phyloP scores from a whole-genome alignment of 2,113 vertebrate genomes.

The Megaceryle maxima region DNA sequence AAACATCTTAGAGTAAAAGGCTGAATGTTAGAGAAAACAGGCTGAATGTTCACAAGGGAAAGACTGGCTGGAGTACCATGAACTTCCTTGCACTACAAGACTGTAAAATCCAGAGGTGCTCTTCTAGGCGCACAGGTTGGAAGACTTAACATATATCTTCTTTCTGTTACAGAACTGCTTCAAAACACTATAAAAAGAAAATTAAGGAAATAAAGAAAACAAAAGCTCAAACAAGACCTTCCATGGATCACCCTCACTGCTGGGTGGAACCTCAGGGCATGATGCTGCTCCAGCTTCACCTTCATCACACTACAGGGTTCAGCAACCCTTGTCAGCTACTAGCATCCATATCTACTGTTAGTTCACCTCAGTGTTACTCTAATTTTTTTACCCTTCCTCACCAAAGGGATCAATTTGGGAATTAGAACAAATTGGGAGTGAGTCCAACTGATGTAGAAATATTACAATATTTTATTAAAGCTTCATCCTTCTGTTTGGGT shows the following conservation, averaged over 20 bases:
- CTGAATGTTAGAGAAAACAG: neutral
- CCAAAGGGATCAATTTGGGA: neutral
- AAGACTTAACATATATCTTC: neutral
- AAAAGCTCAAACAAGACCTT: neutral
- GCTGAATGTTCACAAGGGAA: neutral
- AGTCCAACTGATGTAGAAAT: neutral
- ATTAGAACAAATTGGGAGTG: neutral
- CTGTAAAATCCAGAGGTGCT: neutral
- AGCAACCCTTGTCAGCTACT: neutral
- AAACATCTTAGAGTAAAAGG: too few relatives aligned
- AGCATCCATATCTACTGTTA: neutral
- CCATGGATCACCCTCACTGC: neutral
- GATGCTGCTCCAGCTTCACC: neutral
- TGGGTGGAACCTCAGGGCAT: neutral
- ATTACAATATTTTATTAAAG: neutral
- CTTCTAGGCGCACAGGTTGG: accelerated
- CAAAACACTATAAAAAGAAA: neutral
- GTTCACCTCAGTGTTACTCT: neutral
- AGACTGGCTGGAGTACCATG: neutral
- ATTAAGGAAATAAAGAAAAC: neutral
- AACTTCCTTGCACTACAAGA: neutral
- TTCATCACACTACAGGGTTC: accelerated
- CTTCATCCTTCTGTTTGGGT: neutral
- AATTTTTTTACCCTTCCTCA: neutral
- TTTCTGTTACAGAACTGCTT: neutral